phyloP scores from a whole-genome alignment of 2,113 vertebrate genomes.

The Psephotus haematonotus region DNA sequence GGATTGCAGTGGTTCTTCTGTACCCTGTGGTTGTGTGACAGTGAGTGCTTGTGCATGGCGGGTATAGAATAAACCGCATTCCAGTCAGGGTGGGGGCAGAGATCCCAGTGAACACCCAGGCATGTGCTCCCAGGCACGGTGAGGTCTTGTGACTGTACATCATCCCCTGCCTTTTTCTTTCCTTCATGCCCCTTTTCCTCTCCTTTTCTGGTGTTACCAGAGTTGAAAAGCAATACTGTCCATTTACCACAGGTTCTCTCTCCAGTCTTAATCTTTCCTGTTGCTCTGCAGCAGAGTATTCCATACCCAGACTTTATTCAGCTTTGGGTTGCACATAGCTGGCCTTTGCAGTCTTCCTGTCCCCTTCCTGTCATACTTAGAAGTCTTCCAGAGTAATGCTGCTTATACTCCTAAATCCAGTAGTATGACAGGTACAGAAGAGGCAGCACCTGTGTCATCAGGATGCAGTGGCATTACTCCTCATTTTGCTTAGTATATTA shows the following conservation, averaged over 20 bases:
- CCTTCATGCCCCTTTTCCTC: background rate
- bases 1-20: background rate
- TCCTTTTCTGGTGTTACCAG: background rate
- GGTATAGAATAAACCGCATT: constrained; percentile 26
- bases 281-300: background rate
- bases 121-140: background rate
- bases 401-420: background rate
- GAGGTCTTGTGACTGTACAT: constrained; percentile 3
- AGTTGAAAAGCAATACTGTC: background rate
- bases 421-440: background rate
- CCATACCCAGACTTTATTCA: background rate
- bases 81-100: background rate
- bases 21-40: background rate
- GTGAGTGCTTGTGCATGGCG: background rate
- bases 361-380: background rate
- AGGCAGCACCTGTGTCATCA: background rate
- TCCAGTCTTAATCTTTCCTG: background rate
- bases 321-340: background rate
- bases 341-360: background rate
- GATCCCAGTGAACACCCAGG: background rate
- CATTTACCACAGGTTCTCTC: background rate
- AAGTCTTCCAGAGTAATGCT: background rate
- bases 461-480: background rate
- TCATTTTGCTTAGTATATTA: background rate
- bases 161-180: background rate